phyloP scores from a whole-genome alignment of 2,888 invertebrate species.

The Cheiracanthium punctorium region DNA sequence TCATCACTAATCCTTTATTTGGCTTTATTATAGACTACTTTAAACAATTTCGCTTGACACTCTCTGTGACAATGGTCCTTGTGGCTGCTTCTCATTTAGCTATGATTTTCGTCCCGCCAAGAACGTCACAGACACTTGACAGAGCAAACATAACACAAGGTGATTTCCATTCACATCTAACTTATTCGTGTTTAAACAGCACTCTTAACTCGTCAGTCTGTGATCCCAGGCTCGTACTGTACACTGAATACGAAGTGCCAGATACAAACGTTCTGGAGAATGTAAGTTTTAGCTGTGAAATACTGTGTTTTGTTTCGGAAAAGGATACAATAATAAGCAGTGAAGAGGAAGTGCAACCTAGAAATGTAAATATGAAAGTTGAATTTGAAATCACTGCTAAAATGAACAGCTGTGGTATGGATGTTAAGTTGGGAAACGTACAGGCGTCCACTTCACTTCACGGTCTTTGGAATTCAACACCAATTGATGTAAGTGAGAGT shows the following conservation, averaged over 20 bases:
- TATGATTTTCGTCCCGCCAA: slow-evolving; percentile 39
- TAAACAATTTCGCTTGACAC: slow-evolving; percentile 39
- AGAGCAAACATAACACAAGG: neutral
- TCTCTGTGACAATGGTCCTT: slow-evolving; percentile 16
- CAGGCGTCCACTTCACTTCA: neutral
- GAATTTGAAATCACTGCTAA: neutral
- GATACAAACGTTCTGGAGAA: neutral
- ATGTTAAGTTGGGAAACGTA: neutral
- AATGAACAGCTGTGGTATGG: neutral
- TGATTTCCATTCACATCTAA: neutral
- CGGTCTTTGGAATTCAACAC: neutral
- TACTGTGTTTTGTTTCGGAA: neutral
- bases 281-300: neutral
- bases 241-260: neutral
- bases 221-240: neutral
- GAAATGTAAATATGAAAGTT: neutral
- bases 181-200: neutral
- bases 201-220: neutral
- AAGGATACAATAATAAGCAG: neutral
- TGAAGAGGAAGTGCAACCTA: neutral
- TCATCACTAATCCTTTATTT: slow-evolving; percentile 67
- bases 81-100: slow-evolving; percentile 24
- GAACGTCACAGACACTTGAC: too few relatives aligned
- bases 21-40: slow-evolving; percentile 70
- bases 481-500: neutral